Evolutionary conservation across 2,797 vertebrate genomes (phyloP).

Genomic region (Tragopan temminckii): DNA sequence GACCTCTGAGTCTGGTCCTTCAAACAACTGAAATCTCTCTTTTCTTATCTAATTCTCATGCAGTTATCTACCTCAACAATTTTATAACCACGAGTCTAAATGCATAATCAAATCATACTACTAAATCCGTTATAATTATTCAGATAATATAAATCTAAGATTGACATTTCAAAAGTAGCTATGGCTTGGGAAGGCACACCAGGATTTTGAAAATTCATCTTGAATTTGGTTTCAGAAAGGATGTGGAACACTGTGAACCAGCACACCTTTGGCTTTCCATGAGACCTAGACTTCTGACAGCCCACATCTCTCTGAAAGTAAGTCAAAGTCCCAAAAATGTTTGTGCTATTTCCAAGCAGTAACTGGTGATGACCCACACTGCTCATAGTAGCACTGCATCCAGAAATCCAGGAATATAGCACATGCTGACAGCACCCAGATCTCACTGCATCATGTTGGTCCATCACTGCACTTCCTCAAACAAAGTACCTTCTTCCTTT

Average conservation of each 20-base stretch:
- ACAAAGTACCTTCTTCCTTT: background rate
- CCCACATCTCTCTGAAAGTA: background rate
- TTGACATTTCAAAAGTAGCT: background rate
- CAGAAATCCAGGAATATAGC: background rate
- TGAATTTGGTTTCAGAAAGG: background rate
- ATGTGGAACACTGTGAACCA: background rate
- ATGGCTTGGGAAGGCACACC: background rate
- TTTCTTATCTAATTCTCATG: background rate
- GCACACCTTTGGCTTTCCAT: background rate
- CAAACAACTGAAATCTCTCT: background rate
- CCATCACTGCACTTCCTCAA: background rate
- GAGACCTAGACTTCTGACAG: background rate
- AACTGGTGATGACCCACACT: background rate
- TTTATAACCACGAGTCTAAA: background rate
- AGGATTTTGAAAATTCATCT: background rate
- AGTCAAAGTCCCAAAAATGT: background rate
- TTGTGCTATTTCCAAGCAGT: background rate
- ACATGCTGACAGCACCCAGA: background rate
- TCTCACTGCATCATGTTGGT: background rate
- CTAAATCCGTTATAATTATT: background rate
- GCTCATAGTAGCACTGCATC: background rate
- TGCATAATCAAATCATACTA: background rate
- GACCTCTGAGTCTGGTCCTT: background rate
- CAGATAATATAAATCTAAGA: background rate
- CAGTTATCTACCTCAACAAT: background rate